phyloP scores from a whole-genome alignment of 2,113 vertebrate species.

The Ceuthmochares aereus region DNA sequence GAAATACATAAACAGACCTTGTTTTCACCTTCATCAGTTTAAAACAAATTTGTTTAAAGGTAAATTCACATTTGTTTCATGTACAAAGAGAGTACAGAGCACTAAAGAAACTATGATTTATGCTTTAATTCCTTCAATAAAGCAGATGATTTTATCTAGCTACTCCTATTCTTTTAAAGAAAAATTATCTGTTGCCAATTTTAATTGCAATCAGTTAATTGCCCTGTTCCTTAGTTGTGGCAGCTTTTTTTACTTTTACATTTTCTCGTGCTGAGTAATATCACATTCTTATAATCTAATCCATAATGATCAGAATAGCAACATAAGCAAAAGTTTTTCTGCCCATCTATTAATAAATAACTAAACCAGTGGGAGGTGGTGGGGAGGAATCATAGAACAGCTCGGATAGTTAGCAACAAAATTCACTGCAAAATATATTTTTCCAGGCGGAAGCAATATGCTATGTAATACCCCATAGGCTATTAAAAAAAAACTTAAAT shows the following conservation, averaged over 20 bases:
- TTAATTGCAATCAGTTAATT: background rate
- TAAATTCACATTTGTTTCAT: background rate
- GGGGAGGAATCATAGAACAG: background rate
- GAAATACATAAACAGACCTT: constrained; percentile 25
- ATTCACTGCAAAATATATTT: background rate
- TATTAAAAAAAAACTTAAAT: background rate
- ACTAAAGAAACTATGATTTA: background rate
- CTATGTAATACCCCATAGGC: background rate
- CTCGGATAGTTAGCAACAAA: background rate
- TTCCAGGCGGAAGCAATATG: background rate
- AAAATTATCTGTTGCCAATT: background rate
- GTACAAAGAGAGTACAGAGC: background rate
- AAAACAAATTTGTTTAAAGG: background rate
- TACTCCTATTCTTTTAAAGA: background rate
- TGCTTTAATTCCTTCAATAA: background rate
- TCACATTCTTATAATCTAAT: background rate
- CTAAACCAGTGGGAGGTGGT: background rate
- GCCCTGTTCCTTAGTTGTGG: background rate
- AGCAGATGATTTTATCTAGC: background rate
- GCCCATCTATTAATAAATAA: background rate
- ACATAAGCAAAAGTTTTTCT: constrained; percentile 22
- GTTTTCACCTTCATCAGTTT: constrained; percentile 4
- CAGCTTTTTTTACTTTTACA: background rate
- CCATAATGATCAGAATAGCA: constrained; percentile 2
- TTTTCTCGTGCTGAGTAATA: constrained; percentile 25